These are phyloP conservation scores for Cenopis cana DNA, from an alignment of 2,888 invertebrate species.

Conservation along the genomic window DNA sequence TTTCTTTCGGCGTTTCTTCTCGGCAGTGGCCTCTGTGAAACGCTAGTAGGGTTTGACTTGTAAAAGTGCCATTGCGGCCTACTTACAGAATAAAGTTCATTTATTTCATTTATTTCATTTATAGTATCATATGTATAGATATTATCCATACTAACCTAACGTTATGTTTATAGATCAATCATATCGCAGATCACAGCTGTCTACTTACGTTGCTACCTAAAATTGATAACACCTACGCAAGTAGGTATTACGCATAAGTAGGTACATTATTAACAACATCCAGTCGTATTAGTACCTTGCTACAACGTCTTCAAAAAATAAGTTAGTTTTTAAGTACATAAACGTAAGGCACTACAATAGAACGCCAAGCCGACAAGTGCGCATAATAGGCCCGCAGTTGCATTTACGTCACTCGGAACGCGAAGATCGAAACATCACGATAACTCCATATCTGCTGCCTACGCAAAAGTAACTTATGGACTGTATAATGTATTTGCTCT, in stretches of 20 bases:
- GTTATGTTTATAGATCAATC: background rate
- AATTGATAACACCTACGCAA: background rate
- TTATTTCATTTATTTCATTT: no score
- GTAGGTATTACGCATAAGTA: no score
- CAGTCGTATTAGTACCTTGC: background rate
- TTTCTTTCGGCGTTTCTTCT: no score
- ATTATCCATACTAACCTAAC: no score
- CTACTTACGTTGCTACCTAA: background rate
- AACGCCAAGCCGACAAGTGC: conserved; percentile 33
- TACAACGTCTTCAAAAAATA: no score
- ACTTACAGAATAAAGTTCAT: no score
- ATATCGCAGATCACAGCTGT: background rate
- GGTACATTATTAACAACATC: background rate
- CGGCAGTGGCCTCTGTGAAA: no score
- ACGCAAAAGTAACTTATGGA: conserved; percentile 29
- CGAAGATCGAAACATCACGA: conserved; percentile 37
- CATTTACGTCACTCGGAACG: conserved; percentile 41
- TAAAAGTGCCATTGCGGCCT: no score
- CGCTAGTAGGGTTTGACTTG: no score
- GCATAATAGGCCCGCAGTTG: conserved; percentile 34
- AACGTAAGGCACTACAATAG: conserved; percentile 19
- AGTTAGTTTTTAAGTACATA: background rate
- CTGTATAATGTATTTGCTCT: conserved; percentile 24
- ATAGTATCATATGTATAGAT: no score
- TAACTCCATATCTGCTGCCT: conserved; percentile 36